phyloP scores from a whole-genome alignment of 1,140 invertebrate genomes.

The Drosophila sp. region DNA sequence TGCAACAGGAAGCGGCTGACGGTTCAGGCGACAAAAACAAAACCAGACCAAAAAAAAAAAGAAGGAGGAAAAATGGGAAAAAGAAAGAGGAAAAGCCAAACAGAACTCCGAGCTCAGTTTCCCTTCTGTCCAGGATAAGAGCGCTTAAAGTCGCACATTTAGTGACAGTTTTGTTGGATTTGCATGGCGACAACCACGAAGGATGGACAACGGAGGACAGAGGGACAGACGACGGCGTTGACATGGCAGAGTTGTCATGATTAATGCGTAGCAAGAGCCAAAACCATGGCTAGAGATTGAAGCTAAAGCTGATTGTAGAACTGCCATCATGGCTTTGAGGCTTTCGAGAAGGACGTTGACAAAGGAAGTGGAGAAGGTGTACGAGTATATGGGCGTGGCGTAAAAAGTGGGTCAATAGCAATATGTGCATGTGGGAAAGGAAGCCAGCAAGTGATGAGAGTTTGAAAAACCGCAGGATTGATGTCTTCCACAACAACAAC shows the following conservation, averaged over 20 bases:
- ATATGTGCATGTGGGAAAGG: not conserved
- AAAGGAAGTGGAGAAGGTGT: conserved; percentile 20
- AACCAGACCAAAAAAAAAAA: conserved; percentile 17
- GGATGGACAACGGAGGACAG: not conserved
- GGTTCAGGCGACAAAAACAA: conserved; percentile 31
- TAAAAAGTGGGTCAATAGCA: not conserved
- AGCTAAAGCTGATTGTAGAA: conserved; percentile 43
- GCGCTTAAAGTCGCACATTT: conserved; percentile 79
- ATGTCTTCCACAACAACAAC: not conserved
- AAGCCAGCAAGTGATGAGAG: conserved; percentile 11
- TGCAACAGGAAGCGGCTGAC: conserved; percentile 57
- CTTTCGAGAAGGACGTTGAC: conserved; percentile 11
- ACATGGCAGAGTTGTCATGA: conserved; percentile 76
- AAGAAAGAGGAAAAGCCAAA: conserved; percentile 6
- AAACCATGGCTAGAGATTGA: conserved; percentile 32
- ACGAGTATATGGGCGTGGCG: conserved; percentile 19
- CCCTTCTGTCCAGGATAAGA: conserved; percentile 62
- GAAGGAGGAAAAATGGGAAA: not conserved
- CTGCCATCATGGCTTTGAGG: conserved; percentile 19
- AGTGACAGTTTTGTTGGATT: conserved; percentile 78
- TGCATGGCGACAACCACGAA: conserved; percentile 47
- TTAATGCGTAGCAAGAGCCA: conserved; percentile 68
- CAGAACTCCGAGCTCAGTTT: conserved; percentile 15
- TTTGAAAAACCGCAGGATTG: not conserved
- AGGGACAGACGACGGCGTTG: conserved; percentile 44